Base-by-base conservation (phyloP, 2,113 vertebrate species). In the Natator depressus region DNA sequence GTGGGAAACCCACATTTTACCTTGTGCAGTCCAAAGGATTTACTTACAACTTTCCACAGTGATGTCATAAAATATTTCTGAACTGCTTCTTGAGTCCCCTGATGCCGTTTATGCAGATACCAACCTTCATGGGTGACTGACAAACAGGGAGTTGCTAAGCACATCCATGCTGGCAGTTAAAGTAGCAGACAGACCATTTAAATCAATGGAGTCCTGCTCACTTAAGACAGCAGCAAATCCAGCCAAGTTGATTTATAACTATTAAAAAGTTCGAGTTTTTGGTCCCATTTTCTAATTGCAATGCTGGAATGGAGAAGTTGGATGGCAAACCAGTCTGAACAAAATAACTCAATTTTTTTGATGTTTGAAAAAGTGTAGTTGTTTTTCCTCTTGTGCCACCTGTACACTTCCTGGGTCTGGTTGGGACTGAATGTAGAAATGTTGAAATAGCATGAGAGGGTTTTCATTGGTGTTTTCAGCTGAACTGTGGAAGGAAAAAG, bases 1-100 rank as follows among this genome's bases (percentile, higher is more conserved):
- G 0, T 25, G 5, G 82, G 22, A 31, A 42, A 2, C 57, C 91
- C 42, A 12, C 0, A 2, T 46, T 1, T 4, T 75, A 10, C 2
- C 27, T 50, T 54, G 5, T 22, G 19, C 49, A 27, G 54, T 8
- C 6, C 0, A 53, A 84, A 80, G 31, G 4, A 72, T 75, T 31
- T 54, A 13, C 2, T 42, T 80, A 6, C 0, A 47, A 29, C 47
- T 87, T 93, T 84, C 51, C 31, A 84, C 35, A 81, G n/a, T 22
- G 5, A 20, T 38, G 5, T 46, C 83, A 79, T 38, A 53, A 50
- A 46, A 62, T 82, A 49, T 54, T 91, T 72, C 31, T 79, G 38
- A 80, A 29, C 11, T 93, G 11, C 13, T n/a, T 94, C 53, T 7
- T 24, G 57, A 53, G 17, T 81, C 46, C 65, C 78, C 31, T 62